These are phyloP conservation scores for Sinocyclocheilus maitianheensis DNA, from an alignment of 2,113 vertebrate species.

Conservation along the genomic window DNA sequence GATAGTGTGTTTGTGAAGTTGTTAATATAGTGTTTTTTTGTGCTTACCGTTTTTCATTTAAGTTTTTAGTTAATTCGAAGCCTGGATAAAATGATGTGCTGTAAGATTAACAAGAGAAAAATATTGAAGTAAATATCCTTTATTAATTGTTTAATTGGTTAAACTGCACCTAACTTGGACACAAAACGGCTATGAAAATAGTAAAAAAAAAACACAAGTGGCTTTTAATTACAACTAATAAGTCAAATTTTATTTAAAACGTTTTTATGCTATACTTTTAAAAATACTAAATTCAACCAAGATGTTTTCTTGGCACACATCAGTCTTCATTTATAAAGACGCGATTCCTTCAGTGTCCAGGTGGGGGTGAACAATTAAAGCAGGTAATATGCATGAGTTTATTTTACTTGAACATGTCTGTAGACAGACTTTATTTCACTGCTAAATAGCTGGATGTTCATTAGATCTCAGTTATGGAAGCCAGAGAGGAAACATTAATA, in stretches of 20 bases:
- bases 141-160: not conserved
- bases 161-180: not conserved
- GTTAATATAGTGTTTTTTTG: not conserved
- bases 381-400: not conserved
- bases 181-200: not conserved
- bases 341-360: conserved; percentile 8
- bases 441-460: not conserved
- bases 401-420: not conserved
- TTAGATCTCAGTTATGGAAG: not conserved
- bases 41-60: not conserved
- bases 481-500: not conserved
- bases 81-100: not conserved
- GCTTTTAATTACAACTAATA: too few relatives aligned
- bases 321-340: not conserved
- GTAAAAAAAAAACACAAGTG: too few relatives aligned
- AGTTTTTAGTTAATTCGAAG: not conserved
- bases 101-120: not conserved
- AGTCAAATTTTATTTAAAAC: not conserved
- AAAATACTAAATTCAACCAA: not conserved
- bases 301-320: not conserved
- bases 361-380: conserved; percentile 22
- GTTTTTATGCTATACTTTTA: not conserved
- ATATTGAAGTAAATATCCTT: not conserved
- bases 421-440: not conserved
- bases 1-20: not conserved